phyloP scores from a whole-genome alignment of 2,888 invertebrate species.

The Tyria jacobaeae region DNA sequence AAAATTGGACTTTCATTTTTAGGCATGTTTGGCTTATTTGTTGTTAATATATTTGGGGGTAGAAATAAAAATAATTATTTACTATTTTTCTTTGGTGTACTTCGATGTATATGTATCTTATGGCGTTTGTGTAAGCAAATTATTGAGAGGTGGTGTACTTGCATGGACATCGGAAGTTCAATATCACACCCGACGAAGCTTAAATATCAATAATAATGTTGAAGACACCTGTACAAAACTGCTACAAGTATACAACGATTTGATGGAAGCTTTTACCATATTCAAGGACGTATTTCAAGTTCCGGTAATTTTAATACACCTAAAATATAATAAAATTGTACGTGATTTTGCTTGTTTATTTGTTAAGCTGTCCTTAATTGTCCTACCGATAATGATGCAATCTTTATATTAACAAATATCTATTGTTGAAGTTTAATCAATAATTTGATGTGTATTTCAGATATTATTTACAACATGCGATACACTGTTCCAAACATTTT shows the following conservation, averaged over 20 bases:
- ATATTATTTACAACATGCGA: neutral
- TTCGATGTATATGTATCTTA: conserved; percentile 7
- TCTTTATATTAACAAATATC: neutral
- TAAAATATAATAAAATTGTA: neutral
- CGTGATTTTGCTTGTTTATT: neutral
- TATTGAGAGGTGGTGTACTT: neutral
- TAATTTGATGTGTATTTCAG: neutral
- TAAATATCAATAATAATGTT: neutral
- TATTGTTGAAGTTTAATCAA: neutral
- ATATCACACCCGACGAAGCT: conserved; percentile 1
- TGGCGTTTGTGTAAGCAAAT: conserved; percentile 3
- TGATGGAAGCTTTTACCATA: conserved; percentile 1
- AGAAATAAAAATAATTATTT: neutral
- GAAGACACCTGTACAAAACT: neutral
- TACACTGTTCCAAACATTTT: conserved; percentile 6
- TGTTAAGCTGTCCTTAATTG: too few relatives aligned
- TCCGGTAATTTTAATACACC: neutral
- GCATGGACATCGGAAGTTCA: conserved; percentile 13
- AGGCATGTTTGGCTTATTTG: neutral
- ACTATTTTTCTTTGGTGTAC: conserved; percentile 16
- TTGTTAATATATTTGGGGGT: neutral
- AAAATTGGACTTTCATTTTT: conserved; percentile 6
- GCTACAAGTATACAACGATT: conserved; percentile 8
- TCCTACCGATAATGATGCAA: too few relatives aligned
- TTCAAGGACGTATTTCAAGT: conserved; percentile 6